Conservation (phyloP, 2,888 invertebrate genomes). For the Bugula neritina region DNA sequence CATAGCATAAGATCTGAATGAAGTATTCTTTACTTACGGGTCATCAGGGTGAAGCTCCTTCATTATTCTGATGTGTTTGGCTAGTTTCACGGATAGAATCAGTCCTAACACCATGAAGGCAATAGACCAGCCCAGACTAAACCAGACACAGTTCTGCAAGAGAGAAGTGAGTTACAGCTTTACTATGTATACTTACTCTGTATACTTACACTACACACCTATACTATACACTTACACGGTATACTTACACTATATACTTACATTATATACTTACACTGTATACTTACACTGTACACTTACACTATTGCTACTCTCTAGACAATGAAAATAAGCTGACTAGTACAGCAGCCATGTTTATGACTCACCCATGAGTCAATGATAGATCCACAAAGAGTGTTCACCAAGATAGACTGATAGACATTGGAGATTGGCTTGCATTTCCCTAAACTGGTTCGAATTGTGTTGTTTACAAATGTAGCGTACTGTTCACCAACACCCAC, state of each 20-base stretch:
- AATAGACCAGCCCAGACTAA: constrained; percentile 76
- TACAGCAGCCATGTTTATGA: no score
- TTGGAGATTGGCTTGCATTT: constrained; percentile 21
- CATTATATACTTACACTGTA: no score
- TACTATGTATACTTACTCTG: no score
- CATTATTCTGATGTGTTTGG: constrained; percentile 44
- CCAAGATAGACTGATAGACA: constrained; percentile 12
- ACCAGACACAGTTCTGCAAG: constrained; percentile 87
- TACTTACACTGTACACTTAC: no score
- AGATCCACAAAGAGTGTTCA: constrained; percentile 18
- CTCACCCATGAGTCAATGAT: constrained; percentile 24
- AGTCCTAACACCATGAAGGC: constrained; percentile 76
- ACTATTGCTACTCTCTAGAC: no score
- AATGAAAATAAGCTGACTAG: no score
- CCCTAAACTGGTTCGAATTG: background rate
- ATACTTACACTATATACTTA: no score
- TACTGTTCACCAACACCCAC: constrained; percentile 10
- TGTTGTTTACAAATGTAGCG: constrained; percentile 20
- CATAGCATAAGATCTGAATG: no score
- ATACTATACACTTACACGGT: no score
- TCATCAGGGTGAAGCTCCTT: constrained; percentile 4
- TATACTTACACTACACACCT: no score
- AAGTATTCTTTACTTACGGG: background rate
- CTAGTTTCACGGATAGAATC: constrained; percentile 70
- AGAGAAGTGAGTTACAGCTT: no score